phyloP scores from a whole-genome alignment of 2,113 vertebrate species.

The Aleadryas rufinucha region DNA sequence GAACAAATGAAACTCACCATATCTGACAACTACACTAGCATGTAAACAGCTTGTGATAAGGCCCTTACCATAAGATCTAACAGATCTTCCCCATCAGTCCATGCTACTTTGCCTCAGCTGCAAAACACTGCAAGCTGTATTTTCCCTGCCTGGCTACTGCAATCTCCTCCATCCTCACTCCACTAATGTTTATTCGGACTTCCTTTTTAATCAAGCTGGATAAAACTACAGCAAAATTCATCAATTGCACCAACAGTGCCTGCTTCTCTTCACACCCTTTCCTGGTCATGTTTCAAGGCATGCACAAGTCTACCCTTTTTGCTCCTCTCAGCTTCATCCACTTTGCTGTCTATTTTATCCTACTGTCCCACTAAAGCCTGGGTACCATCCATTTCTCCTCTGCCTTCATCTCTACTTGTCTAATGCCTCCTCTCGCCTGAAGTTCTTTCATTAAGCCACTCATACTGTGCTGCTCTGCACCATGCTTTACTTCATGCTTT shows the following conservation, averaged over 20 bases:
- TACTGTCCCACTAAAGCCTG: not conserved
- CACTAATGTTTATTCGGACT: not conserved
- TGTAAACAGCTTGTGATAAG: not conserved
- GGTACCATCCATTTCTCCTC: not conserved
- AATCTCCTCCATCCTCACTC: not conserved
- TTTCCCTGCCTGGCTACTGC: not conserved
- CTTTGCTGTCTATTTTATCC: not conserved
- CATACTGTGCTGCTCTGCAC: not conserved
- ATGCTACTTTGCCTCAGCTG: not conserved
- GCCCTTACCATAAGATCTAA: not conserved
- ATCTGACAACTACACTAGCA: not conserved
- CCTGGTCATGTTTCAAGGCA: not conserved
- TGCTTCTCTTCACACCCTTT: not conserved
- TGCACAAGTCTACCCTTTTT: not conserved
- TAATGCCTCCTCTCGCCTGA: not conserved
- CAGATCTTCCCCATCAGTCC: not conserved
- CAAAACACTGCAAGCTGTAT: not conserved
- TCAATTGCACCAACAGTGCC: not conserved
- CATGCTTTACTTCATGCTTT: rapidly evolving
- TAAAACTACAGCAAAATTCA: not conserved
- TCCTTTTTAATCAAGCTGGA: not conserved
- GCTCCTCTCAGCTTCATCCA: not conserved
- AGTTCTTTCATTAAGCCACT: not conserved
- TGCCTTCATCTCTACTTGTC: not conserved
- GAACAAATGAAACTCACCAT: not conserved